Evolutionary conservation across 2,888 invertebrate genomes (phyloP).

Genomic region (Argyra leucocephala): DNA sequence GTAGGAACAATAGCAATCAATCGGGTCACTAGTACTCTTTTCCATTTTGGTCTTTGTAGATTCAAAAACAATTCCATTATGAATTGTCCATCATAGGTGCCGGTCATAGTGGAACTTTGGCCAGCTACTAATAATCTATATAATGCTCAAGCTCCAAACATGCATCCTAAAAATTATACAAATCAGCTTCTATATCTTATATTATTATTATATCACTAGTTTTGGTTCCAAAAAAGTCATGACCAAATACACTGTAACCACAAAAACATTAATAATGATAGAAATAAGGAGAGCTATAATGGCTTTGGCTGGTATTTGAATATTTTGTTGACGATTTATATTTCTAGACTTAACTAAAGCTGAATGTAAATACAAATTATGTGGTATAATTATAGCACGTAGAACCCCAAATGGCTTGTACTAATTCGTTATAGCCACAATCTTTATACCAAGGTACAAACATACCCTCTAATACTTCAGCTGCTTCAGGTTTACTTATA

Average conservation of each 20-base stretch:
- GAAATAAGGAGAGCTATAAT: slow-evolving; percentile 70
- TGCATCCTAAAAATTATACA: slow-evolving; percentile 69
- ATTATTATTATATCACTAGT: slow-evolving; percentile 57
- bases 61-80: slow-evolving; percentile 83
- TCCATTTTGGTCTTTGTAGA: slow-evolving; percentile 78
- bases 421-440: slow-evolving; percentile 57
- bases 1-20: slow-evolving; percentile 67
- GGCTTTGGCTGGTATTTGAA: slow-evolving; percentile 66
- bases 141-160: slow-evolving; percentile 66
- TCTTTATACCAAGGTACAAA: slow-evolving; percentile 68
- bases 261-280: slow-evolving; percentile 80
- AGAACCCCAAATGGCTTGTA: slow-evolving; percentile 71
- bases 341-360: slow-evolving; percentile 83
- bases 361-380: slow-evolving; percentile 82
- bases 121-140: slow-evolving; percentile 67
- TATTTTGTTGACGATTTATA: slow-evolving; percentile 60
- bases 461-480: slow-evolving; percentile 63
- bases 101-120: slow-evolving; percentile 76
- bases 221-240: slow-evolving; percentile 65
- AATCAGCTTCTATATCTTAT: slow-evolving; percentile 53
- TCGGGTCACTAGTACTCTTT: slow-evolving; percentile 72
- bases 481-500: neutral
- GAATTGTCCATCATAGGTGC: slow-evolving; percentile 80
- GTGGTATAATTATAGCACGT: slow-evolving; percentile 84
- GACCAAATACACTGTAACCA: slow-evolving; percentile 79